Percentiles rank a stretch among this genome's conserved stretches.
Evolutionary conservation across 2,888 invertebrate genomes (phyloP).

Genomic region (Drosophila robusta): DNA sequence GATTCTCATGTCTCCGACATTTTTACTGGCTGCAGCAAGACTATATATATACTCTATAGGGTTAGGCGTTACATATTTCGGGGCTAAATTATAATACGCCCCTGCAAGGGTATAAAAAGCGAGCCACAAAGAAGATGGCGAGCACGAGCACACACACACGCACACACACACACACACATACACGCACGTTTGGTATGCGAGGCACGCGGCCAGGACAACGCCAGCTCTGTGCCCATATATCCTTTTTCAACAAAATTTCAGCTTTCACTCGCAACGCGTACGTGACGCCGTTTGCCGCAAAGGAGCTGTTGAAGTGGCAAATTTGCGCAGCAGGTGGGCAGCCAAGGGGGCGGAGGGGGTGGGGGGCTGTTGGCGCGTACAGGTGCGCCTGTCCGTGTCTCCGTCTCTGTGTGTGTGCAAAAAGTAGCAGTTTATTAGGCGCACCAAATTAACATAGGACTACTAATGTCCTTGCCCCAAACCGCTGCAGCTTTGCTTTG

Average conservation of each 20-base stretch:
- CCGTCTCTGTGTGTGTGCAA: slow-evolving; percentile 23
- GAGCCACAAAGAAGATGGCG: slow-evolving; percentile 65
- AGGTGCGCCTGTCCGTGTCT: background rate
- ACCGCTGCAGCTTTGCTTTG: background rate
- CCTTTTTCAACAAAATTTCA: slow-evolving; percentile 76
- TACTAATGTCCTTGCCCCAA: slow-evolving; percentile 61
- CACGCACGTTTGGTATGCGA: slow-evolving; percentile 61
- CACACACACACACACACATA: background rate
- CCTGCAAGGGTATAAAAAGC: background rate
- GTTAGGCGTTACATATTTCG: too few species aligned
- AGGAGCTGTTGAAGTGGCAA: slow-evolving; percentile 85
- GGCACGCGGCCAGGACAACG: slow-evolving; percentile 69
- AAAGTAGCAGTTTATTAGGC: slow-evolving; percentile 81
- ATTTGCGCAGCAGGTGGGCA: slow-evolving; percentile 61
- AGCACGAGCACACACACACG: slow-evolving; percentile 26
- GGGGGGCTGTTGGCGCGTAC: background rate
- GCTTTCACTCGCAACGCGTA: slow-evolving; percentile 73
- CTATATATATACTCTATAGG: too few species aligned
- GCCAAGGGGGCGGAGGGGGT: background rate
- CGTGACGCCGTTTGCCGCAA: slow-evolving; percentile 80
- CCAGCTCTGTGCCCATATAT: slow-evolving; percentile 76
- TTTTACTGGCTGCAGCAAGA: too few species aligned
- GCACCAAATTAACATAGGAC: slow-evolving; percentile 77
- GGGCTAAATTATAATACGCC: too few species aligned
- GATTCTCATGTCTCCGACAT: too few species aligned